Evolutionary conservation across 1,140 invertebrate species (phyloP), one percentile per base, ranked within the genome.

Genomic region (Tetranychus urticae): DNA sequence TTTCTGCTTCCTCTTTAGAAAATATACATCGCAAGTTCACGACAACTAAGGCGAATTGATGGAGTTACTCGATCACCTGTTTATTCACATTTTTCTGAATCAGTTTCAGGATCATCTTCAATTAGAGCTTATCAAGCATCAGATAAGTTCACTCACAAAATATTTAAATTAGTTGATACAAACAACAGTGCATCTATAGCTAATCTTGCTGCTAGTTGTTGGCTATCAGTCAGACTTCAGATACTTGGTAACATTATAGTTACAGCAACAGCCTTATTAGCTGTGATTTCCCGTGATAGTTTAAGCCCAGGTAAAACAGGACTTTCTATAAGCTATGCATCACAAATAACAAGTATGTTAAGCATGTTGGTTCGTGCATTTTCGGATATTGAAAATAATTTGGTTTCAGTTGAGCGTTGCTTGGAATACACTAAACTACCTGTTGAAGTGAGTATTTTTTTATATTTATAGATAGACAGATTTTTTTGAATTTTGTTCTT

Each of bases 231-330:
- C 0, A 23, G 23, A 23, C 23, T 23, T 23, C 23, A 23, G 23
- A 23, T 23, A 61, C 31, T 34, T 39, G 2, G 23, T 23, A 23
- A 23, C 23, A 23, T 23, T 23, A 23, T 12, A 63, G 52, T 58
- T 61, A 64, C 61, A 7, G 31, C 81, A 85, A 63, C 93, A 91
- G 71, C 77, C 79, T 66, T 75, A 79, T 57, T 80, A 84, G 66
- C 86, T 88, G 67, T 80, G 86, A 67, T 77, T 79, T 50, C 74
- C 77, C 62, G 67, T 90, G 42, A 88, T 93, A 72, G 76, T 78
- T 37, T 91, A 84, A 74, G 84, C 91, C 67, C 83, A 87, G 68
- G 81, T 87, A 2, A 82, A 85, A 69, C 84, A 90, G 69, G 81
- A 85, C 2, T 79, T 79, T 50, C 74, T 81, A 42, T 85, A 84